Evolutionary conservation across 1,140 invertebrate species (phyloP), one percentile per base, ranked within the genome.

Genomic region (Drosophila saltans): DNA sequence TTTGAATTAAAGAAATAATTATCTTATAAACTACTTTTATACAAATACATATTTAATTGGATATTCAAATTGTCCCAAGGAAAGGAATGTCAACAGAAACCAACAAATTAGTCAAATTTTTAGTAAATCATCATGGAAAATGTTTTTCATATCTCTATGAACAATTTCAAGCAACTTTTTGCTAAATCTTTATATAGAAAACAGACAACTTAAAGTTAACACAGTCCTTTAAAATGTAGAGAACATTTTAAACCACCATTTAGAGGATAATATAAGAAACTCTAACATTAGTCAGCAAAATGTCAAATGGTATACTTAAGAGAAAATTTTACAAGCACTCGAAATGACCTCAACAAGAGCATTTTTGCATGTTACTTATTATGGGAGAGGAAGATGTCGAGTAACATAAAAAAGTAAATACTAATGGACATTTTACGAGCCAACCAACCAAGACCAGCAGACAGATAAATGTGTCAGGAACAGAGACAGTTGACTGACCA

Each of bases 351-450:
- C 33, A 24, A 45, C 60, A 43, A 59, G 6, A 60, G 39, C 24
- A 58, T 73, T 90, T 88, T 89, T 89, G 84, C 84, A 89, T 89
- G 84, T 80, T 83, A 72, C 72, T 62, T 66, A 67, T 67, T 65
- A 79, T 73, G 69, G 24, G 69, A 75, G 8, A 26, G 45, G 24
- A 9, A 26, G 41, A n/a, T 26, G 24, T 52, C 7, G 24, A 52
- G 21, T 26, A 78, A 58, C 64, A 69, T 72, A 62, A 71, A 75
- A 77, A 77, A 83, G 84, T 88, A 90, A 89, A 76, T 89, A 88
- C 85, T 89, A 89, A 89, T 89, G 84, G 84, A 89, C 78, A 84
- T 89, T 89, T 89, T 89, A 89, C 84, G 84, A 90, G 74, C 65
- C 80, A 78, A 58, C 55, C 72, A 66, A 30, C 57, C 58, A 71